Evolutionary conservation across 2,113 vertebrate genomes (phyloP), one percentile per base, ranked within the genome.

Genomic region (Chrysochloris asiatica): DNA sequence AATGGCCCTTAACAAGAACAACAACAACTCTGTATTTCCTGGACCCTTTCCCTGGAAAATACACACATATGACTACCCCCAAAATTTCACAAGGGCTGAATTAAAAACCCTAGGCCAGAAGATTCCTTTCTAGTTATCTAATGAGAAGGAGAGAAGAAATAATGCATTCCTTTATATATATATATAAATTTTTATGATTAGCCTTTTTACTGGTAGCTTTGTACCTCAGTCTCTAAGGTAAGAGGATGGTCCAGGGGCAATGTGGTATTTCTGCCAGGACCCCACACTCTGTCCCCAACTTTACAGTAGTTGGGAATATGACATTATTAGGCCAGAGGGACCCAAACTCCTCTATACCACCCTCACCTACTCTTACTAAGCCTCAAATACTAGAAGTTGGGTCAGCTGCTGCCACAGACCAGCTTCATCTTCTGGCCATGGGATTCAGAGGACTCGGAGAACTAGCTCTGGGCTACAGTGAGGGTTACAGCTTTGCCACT

Each of bases 401-500:
- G 38, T 96, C 97, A 96, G 21, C 56, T 95, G 92, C 96, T 97
- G 28, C 96, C 97, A 98, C 98, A 99, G 50, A 98, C 97, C 63
- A 98, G 89, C 95, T 98, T 98, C 98, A 99, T 99, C 97, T 99
- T 99, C 96, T 98, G 98, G 10, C 96, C 82, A 73, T 99, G 99
- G 85, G 98, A 98, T 96, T 98, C 99, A 52, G 99, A 99, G 0
- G 99, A 99, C 82, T 98, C 99, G 47, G 98, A 98, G 95, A 99
- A 99, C 83, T 98, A 98, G 97, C 99, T 99, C 96, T 99, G 99
- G 33, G 98, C 98, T 48, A 99, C 97, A 1, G 99, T 98, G 67
- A 99, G 98, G 0, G 99, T 99, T 9, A 99, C 95, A 0, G 98
- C 96, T 94, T 99, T 99, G 75, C 99, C 99, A n/a, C 99, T 99